Evolutionary conservation across 1,140 invertebrate genomes (phyloP).

Genomic region (Drosophila oshimai): DNA sequence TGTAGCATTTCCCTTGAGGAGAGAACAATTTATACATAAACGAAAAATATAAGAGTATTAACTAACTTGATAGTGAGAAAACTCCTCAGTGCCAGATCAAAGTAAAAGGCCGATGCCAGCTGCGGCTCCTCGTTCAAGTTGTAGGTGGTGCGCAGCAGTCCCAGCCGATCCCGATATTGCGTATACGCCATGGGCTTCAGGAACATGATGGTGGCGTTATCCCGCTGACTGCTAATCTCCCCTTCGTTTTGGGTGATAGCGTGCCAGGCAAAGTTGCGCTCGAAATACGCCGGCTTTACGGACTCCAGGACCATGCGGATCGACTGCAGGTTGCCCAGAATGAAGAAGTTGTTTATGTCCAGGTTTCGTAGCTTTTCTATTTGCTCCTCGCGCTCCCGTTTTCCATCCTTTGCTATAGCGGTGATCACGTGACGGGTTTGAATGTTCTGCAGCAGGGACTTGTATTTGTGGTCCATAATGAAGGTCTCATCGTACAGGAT

Average conservation of each 20-base stretch:
- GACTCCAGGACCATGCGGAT: constrained; percentile 87
- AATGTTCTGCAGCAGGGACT: constrained; percentile 93
- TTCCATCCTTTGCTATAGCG: constrained; percentile 84
- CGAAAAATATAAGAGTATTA: too few species aligned
- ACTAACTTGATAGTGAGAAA: constrained; percentile 90
- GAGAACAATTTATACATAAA: too few species aligned
- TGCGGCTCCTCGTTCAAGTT: constrained; percentile 88
- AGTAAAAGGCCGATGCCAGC: constrained; percentile 92
- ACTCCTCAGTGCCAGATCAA: constrained; percentile 89
- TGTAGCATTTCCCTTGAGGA: constrained; percentile 82
- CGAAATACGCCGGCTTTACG: constrained; percentile 78
- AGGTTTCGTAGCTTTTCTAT: constrained; percentile 88
- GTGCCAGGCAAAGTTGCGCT: constrained; percentile 86
- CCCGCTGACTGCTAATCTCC: constrained; percentile 86
- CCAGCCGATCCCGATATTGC: constrained; percentile 85
- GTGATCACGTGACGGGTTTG: constrained; percentile 93
- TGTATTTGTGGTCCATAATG: constrained; percentile 96
- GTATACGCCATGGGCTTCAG: constrained; percentile 87
- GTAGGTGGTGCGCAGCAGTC: constrained; percentile 87
- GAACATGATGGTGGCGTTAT: constrained; percentile 88
- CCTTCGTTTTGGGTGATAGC: constrained; percentile 88
- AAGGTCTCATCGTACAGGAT: constrained; percentile 94
- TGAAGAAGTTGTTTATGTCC: constrained; percentile 94
- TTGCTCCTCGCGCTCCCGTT: constrained; percentile 85
- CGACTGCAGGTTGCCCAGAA: constrained; percentile 88